Conservation (phyloP, 1,140 invertebrate genomes). For the Phthorimaea operculella region DNA sequence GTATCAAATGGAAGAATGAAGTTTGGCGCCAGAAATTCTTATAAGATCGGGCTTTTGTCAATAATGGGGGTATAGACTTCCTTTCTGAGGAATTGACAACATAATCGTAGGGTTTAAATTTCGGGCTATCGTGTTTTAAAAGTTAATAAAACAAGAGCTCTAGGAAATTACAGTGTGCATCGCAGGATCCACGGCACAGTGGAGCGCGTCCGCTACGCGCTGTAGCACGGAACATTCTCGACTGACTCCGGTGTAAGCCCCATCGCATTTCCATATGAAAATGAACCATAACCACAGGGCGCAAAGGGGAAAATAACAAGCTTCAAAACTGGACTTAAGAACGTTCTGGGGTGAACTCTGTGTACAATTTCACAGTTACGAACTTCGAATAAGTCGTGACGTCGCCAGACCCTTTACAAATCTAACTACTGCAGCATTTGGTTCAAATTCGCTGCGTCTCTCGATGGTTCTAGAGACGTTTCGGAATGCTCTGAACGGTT, state of each 20-base stretch:
- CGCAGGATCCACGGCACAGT: conserved; percentile 55
- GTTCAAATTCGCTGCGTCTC: conserved; percentile 12
- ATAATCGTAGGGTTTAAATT: too few relatives aligned
- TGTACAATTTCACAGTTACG: background rate
- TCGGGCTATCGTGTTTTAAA: background rate
- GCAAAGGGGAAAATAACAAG: background rate
- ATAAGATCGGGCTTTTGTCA: too few relatives aligned
- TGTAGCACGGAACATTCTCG: conserved; percentile 36
- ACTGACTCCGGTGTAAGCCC: conserved; percentile 8
- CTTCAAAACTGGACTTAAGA: background rate
- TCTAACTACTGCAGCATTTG: background rate
- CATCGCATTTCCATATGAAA: background rate
- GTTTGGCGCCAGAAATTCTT: background rate
- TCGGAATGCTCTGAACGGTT: conserved; percentile 22
- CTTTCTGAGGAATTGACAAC: too few relatives aligned
- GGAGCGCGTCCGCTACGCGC: conserved; percentile 63
- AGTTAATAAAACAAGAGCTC: conserved; percentile 5
- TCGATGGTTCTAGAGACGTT: conserved; percentile 17
- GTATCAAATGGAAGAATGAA: background rate
- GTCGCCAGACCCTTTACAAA: background rate
- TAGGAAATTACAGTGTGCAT: conserved; percentile 50
- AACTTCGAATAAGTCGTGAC: conserved; percentile 1
- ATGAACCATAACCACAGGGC: background rate
- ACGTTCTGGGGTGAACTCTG: background rate
- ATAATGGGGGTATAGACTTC: too few relatives aligned